Conservation (phyloP, 2,797 vertebrate species). For the Rhinatrema bivittatum region DNA sequence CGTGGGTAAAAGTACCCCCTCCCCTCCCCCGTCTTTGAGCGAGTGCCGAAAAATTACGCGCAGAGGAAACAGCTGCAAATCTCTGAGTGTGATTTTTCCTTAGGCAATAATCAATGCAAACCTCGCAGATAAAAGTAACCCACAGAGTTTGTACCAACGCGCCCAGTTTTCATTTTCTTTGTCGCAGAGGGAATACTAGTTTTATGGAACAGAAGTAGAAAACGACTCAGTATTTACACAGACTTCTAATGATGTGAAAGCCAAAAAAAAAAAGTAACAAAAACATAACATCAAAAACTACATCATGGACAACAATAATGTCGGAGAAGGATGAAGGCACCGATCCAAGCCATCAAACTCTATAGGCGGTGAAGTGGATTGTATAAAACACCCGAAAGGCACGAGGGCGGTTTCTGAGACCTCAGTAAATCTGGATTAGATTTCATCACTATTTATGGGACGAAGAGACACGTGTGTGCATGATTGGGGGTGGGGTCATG, state of each 20-base stretch:
- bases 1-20: too few relatives aligned
- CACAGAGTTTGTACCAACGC: too few relatives aligned
- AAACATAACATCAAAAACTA: slow-evolving; percentile 18
- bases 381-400: slow-evolving; percentile 37
- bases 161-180: slow-evolving; percentile 13
- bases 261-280: slow-evolving; percentile 6
- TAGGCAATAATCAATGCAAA: too few relatives aligned
- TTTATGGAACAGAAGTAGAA: slow-evolving; percentile 41
- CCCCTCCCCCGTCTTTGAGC: too few relatives aligned
- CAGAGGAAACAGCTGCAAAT: too few relatives aligned
- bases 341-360: slow-evolving; percentile 36
- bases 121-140: too few relatives aligned
- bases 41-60: too few relatives aligned
- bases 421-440: slow-evolving; percentile 11
- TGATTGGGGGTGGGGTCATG: slow-evolving; percentile 15
- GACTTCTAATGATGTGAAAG: slow-evolving; percentile 17
- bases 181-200: slow-evolving; percentile 16
- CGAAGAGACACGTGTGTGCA: slow-evolving; percentile 18
- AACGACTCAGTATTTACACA: slow-evolving; percentile 53
- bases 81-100: too few relatives aligned
- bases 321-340: slow-evolving; percentile 24
- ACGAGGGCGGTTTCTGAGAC: slow-evolving; percentile 26
- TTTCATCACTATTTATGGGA: not conserved
- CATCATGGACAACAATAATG: slow-evolving; percentile 39
- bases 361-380: slow-evolving; percentile 25